A percentile compares a stretch with the other conserved stretches of the same genome.
Conservation (phyloP, 2,888 invertebrate species). For the Caenorhabditis imperialis region DNA sequence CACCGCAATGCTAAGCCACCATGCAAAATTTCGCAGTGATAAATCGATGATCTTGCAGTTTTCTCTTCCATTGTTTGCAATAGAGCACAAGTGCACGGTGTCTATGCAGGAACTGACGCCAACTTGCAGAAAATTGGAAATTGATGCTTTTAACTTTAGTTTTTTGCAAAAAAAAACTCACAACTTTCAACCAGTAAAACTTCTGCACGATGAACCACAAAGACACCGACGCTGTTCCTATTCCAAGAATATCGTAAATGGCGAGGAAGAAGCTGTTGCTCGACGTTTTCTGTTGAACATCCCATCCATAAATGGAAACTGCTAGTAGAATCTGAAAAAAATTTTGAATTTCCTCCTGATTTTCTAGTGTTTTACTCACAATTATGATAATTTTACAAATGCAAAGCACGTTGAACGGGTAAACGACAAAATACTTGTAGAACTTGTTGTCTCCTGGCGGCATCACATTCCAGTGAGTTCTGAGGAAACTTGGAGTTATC, state of each 20-base stretch:
- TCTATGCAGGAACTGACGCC: no score
- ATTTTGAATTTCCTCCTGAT: not conserved
- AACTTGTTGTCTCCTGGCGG: constrained; percentile 49
- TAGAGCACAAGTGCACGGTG: no score
- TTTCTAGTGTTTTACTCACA: constrained; percentile 18
- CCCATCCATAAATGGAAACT: constrained; percentile 36
- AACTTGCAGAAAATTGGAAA: no score
- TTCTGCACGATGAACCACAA: constrained; percentile 63
- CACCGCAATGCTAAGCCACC: no score
- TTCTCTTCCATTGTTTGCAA: not conserved
- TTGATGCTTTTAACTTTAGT: no score
- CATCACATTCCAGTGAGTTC: constrained; percentile 21
- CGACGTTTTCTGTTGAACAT: constrained; percentile 26
- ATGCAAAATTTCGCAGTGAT: no score
- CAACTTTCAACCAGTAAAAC: constrained; percentile 62
- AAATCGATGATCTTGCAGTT: no score
- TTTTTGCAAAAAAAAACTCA: no score
- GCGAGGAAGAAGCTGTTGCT: constrained; percentile 41
- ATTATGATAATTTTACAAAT: constrained; percentile 43
- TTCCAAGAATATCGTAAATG: constrained; percentile 48
- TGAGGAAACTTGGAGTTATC: not conserved
- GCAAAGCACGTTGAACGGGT: constrained; percentile 50
- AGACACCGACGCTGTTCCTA: constrained; percentile 48
- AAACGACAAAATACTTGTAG: constrained; percentile 54
- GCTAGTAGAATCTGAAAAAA: constrained; percentile 28